Evolutionary conservation across 2,113 vertebrate species (phyloP).

Genomic region (Heptranchias perlo): DNA sequence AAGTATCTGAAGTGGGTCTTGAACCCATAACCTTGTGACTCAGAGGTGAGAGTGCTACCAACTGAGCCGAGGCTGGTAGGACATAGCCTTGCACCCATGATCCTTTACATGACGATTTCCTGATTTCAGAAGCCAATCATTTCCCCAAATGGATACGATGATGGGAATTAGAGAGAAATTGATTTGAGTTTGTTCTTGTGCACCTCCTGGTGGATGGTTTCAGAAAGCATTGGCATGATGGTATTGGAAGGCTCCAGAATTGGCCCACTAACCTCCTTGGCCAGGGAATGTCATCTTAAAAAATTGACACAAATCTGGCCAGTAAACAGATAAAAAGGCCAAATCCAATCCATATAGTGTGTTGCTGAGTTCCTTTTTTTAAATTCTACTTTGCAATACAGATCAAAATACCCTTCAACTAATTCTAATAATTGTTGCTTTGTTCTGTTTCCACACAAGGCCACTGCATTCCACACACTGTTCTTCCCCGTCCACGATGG

Average conservation of each 20-base stretch:
- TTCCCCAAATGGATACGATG: neutral
- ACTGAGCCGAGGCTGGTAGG: neutral
- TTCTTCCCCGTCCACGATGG: neutral
- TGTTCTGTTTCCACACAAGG: neutral
- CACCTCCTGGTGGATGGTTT: neutral
- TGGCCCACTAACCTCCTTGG: too few species aligned
- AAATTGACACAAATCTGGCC: neutral
- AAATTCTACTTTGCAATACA: too few species aligned
- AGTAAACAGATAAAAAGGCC: neutral
- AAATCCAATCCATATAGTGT: neutral
- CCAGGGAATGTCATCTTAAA: neutral
- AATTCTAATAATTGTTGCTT: neutral
- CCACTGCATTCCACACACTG: neutral
- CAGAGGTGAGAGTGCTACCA: neutral
- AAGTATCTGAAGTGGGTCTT: neutral
- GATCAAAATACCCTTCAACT: neutral
- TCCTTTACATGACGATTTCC: neutral
- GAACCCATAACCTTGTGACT: neutral
- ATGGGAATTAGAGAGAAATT: neutral
- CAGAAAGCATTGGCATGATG: neutral
- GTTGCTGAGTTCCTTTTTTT: neutral
- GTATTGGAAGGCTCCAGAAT: neutral
- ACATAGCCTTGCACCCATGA: neutral
- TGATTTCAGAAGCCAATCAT: neutral
- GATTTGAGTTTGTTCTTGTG: neutral